Base-by-base conservation (phyloP, 2,888 invertebrate species). In the Pogonocherus hispidulus region DNA sequence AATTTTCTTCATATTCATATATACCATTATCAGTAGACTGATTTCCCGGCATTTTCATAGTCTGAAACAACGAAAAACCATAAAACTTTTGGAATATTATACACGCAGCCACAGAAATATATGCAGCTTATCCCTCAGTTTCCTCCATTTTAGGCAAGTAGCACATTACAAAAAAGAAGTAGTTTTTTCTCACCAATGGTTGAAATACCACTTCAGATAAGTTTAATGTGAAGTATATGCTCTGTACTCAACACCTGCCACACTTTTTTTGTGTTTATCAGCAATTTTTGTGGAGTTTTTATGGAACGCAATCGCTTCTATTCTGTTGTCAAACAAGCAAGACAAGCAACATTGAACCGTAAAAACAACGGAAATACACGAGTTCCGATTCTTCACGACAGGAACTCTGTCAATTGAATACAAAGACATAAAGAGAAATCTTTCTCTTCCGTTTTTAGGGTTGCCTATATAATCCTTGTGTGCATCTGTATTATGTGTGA, bases 1-100 rank as follows among this genome's bases (percentile, higher is more conserved):
- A 72, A 63, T 79, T 79, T 22, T 82, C 82, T 73, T 82, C 82
- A 67, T 82, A 83, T 51, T 81, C 81, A 59, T 81, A 83, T 55
- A 82, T 76, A 56, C 82, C 82, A 70, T 81, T 83, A 71, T 83
- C 82, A 57, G 77, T 73, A 35, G 82, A 77, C 60, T 83, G 79
- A 73, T 81, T 79, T 63, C 79, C 79, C 78, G 83, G 83, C 84
- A 84, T 84, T 78, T 78, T 78, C 78, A 78, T 78, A 78, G 78
- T 83, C 80, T 80, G 65, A 73, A 78, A 75, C 35, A 66, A 59
- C 55, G 60, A 63, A 60, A n/a, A 67, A 62, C 27, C 51, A 65
- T 63, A 5, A 63, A 56, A 49, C 52, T 41, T 37, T 54, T 44
- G 18, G n/a, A n/a, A n/a, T n/a, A n/a, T n/a, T n/a, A n/a, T n/a